Evolutionary conservation across 1,140 invertebrate species (phyloP).

Genomic region (Neelides sp.): DNA sequence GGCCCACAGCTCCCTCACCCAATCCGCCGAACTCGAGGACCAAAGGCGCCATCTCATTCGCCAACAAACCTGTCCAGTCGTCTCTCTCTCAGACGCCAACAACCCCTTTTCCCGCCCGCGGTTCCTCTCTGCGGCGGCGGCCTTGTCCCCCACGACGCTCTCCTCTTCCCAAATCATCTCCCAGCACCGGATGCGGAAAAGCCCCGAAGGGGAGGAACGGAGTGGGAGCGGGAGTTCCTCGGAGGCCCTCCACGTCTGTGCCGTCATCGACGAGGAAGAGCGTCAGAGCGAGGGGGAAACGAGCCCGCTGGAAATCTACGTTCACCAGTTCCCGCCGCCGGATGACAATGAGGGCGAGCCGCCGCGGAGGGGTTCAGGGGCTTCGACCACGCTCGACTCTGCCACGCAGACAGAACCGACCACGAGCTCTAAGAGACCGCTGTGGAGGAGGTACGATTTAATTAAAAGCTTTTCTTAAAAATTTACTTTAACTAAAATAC

Average conservation of each 20-base stretch:
- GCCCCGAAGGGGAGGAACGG: conserved; percentile 24
- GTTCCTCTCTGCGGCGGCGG: conserved; percentile 31
- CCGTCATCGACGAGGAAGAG: conserved; percentile 30
- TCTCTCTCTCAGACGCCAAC: conserved; percentile 15
- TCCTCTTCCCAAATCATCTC: conserved; percentile 29
- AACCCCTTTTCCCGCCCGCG: conserved; percentile 26
- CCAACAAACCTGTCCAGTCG: conserved; percentile 31
- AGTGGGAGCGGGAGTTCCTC: conserved; percentile 27
- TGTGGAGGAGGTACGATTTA: no score
- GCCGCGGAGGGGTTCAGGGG: conserved; percentile 22
- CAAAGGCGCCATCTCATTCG: conserved; percentile 29
- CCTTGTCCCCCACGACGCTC: conserved; percentile 25
- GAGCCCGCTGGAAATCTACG: conserved; percentile 30
- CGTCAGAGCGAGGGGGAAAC: conserved; percentile 26
- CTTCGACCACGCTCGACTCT: no score
- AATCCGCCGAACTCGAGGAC: conserved; percentile 26
- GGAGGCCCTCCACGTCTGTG: conserved; percentile 27
- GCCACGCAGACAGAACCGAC: no score
- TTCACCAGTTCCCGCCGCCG: conserved; percentile 27
- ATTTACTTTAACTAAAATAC: no score
- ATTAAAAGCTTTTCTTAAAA: no score
- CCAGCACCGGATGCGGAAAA: conserved; percentile 22
- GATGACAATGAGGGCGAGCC: conserved; percentile 30
- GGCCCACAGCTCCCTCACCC: conserved; percentile 24
- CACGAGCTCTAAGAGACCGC: no score